Conservation (phyloP, 2,113 vertebrate species). For the Myocastor coypus region DNA sequence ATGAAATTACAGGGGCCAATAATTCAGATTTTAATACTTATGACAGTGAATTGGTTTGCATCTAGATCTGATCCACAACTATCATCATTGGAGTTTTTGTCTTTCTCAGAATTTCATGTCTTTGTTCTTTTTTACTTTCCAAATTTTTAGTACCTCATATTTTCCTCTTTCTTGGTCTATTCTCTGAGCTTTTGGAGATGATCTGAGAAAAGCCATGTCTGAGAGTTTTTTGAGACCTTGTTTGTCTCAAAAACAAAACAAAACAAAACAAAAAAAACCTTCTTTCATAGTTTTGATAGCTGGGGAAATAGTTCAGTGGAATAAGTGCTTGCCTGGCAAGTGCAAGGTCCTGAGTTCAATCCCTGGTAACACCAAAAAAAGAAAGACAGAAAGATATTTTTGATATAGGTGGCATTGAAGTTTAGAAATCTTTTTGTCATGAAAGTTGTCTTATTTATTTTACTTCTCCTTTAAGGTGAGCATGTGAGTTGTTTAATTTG, state of each 20-base stretch:
- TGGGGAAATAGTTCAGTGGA: too few relatives aligned
- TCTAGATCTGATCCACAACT: neutral
- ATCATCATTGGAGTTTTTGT: neutral
- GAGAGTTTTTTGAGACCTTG: neutral
- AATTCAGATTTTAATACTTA: neutral
- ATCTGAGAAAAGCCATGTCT: neutral
- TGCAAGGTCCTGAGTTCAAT: too few relatives aligned
- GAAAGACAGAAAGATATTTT: neutral
- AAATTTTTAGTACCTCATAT: neutral
- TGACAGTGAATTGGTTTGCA: neutral
- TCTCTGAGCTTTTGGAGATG: neutral
- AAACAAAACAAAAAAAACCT: neutral
- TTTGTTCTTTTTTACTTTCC: neutral
- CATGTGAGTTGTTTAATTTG: conserved; percentile 25
- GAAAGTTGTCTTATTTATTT: neutral
- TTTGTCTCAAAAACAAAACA: neutral
- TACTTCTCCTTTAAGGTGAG: neutral
- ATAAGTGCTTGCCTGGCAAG: too few relatives aligned
- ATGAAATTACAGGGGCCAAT: neutral
- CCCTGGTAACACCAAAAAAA: too few relatives aligned
- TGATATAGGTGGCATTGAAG: neutral
- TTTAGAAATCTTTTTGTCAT: neutral
- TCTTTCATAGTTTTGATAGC: neutral
- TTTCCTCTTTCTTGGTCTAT: neutral
- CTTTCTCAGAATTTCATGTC: neutral